Conservation (phyloP, 1,140 invertebrate genomes). For the Drosophila ercepeae region DNA sequence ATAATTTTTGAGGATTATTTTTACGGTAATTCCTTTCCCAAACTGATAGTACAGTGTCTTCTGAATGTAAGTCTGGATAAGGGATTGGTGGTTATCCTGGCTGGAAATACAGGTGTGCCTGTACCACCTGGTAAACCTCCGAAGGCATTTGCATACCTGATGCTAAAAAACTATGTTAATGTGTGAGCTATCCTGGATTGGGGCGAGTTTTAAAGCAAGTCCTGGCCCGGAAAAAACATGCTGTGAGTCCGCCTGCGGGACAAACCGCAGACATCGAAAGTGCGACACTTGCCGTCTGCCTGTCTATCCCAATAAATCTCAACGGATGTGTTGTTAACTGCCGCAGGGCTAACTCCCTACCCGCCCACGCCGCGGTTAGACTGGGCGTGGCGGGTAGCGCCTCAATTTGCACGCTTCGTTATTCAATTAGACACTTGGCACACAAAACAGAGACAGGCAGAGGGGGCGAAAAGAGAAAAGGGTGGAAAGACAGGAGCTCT, state of each 20-base stretch:
- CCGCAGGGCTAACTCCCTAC: constrained; percentile 38
- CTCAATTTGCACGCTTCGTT: constrained; percentile 82
- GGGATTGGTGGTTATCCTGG: constrained; percentile 1
- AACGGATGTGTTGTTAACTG: constrained; percentile 75
- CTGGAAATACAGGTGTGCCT: constrained; percentile 23
- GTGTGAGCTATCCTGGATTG: constrained; percentile 54
- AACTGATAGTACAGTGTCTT: too few species aligned
- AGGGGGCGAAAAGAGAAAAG: constrained; percentile 9
- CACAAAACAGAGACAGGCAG: constrained; percentile 18
- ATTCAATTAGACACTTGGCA: constrained; percentile 82
- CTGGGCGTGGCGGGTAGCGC: constrained; percentile 19
- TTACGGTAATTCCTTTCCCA: too few species aligned
- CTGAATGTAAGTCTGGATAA: constrained; percentile 44
- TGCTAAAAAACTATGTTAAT: constrained; percentile 75
- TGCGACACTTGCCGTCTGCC: constrained; percentile 25
- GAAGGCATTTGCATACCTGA: constrained; percentile 64
- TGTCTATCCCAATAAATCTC: constrained; percentile 69
- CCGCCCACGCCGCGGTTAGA: not conserved
- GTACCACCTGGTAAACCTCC: constrained; percentile 58
- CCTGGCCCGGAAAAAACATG: constrained; percentile 26
- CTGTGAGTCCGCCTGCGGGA: constrained; percentile 44
- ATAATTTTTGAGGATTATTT: too few species aligned
- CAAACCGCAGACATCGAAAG: constrained; percentile 73
- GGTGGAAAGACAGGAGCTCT: constrained; percentile 1
- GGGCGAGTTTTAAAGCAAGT: constrained; percentile 62